A percentile compares a stretch with the other conserved stretches of the same genome.
These are phyloP conservation scores for Pheosia gnoma DNA, from an alignment of 2,888 invertebrate species.

Conservation along the genomic window DNA sequence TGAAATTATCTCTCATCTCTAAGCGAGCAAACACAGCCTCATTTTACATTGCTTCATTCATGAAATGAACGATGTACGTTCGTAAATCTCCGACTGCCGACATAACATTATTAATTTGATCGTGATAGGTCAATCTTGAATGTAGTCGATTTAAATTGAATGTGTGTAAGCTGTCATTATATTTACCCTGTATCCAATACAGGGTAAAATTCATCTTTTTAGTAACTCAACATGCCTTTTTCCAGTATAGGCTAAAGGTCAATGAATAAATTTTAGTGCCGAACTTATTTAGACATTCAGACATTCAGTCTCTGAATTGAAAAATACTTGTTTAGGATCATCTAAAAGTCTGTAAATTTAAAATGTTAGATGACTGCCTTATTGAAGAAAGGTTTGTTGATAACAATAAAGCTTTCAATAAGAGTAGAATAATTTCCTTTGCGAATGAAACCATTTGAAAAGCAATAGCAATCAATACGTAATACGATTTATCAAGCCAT, in stretches of 20 bases:
- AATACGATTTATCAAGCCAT: not conserved
- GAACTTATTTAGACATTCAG: too few relatives aligned
- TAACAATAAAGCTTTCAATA: too few relatives aligned
- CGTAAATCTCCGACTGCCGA: not conserved
- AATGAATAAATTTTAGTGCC: too few relatives aligned
- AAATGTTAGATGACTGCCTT: too few relatives aligned
- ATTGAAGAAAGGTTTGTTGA: too few relatives aligned
- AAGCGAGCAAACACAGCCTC: not conserved
- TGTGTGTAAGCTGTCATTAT: constrained; percentile 2
- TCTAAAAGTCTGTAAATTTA: too few relatives aligned
- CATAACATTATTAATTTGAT: constrained; percentile 6
- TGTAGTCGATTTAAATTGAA: not conserved
- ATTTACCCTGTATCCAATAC: not conserved
- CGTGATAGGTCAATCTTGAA: constrained; percentile 6
- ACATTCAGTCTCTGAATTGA: too few relatives aligned
- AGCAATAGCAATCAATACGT: not conserved
- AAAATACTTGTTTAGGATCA: too few relatives aligned
- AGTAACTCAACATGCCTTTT: not conserved
- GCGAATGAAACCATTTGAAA: not conserved
- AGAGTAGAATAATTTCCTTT: too few relatives aligned
- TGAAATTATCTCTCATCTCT: not conserved
- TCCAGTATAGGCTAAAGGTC: not conserved
- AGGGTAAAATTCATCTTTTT: too few relatives aligned
- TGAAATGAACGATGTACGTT: not conserved
- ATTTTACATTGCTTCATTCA: not conserved